Conservation (phyloP, 2,113 vertebrate genomes). For the Tragelaphus buxtoni region DNA sequence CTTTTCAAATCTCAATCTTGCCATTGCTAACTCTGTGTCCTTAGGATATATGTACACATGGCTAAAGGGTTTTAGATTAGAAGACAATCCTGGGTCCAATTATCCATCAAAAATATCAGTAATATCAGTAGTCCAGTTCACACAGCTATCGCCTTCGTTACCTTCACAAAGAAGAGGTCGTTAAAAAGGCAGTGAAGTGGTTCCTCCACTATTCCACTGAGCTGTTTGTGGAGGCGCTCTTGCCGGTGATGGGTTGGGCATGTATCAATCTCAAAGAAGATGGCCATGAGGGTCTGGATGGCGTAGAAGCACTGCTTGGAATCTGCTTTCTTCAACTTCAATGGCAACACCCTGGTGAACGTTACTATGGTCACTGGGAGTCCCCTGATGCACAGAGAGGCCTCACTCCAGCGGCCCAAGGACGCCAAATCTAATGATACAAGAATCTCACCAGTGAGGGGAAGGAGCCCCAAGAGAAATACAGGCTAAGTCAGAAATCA, state of each 20-base stretch:
- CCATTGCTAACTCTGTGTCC: background rate
- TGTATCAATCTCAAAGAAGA: constrained; percentile 64
- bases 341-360: constrained; percentile 65
- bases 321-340: constrained; percentile 66
- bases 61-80: background rate
- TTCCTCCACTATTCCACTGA: background rate
- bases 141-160: constrained; percentile 11
- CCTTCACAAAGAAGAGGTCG: constrained; percentile 75
- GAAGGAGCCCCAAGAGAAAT: background rate
- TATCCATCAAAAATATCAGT: background rate
- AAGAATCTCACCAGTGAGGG: background rate
- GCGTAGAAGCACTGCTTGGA: constrained; percentile 59
- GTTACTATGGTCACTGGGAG: background rate
- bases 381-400: background rate
- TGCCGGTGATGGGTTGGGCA: constrained; percentile 60
- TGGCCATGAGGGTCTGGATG: constrained; percentile 68
- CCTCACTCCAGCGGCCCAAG: background rate
- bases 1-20: background rate
- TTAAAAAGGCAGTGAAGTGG: constrained; percentile 67
- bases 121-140: background rate
- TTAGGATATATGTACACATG: background rate
- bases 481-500: background rate
- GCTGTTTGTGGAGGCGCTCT: constrained; percentile 46
- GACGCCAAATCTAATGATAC: background rate
- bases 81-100: background rate